Conservation (phyloP, 2,888 invertebrate genomes). For the Catocala fraxini region DNA sequence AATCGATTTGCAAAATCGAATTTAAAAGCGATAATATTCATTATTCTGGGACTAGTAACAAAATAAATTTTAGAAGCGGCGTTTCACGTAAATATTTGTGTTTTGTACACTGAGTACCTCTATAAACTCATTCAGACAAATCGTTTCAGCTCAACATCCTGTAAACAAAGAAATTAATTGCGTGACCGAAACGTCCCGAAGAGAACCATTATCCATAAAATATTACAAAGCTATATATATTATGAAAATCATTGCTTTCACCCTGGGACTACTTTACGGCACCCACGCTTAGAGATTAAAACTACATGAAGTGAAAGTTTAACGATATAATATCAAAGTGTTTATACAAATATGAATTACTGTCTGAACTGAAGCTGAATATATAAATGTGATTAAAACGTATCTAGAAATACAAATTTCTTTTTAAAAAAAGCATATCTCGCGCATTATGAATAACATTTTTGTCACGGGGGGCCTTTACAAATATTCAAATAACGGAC, state of each 20-base stretch:
- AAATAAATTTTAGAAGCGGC: slow-evolving; percentile 1
- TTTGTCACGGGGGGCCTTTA: too few species aligned
- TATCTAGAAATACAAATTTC: too few species aligned
- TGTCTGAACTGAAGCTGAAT: too few species aligned
- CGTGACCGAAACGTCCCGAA: slow-evolving; percentile 11
- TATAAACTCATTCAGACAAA: slow-evolving; percentile 8
- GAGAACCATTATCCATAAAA: slow-evolving; percentile 11
- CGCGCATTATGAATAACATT: too few species aligned
- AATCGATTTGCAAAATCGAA: too few species aligned
- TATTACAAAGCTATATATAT: slow-evolving; percentile 7
- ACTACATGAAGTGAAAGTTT: too few species aligned
- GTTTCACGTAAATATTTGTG: slow-evolving; percentile 2
- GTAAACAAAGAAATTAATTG: slow-evolving; percentile 16
- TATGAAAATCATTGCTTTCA: slow-evolving; percentile 6
- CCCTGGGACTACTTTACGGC: not conserved
- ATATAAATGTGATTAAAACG: too few species aligned
- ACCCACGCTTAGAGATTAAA: not conserved
- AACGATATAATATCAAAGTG: too few species aligned
- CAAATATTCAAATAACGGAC: too few species aligned
- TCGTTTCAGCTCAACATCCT: slow-evolving; percentile 7
- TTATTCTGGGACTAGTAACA: not conserved
- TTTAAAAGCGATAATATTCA: too few species aligned
- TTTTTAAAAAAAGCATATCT: too few species aligned
- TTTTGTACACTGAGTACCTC: slow-evolving; percentile 1
- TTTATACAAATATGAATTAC: too few species aligned